Evolutionary conservation across 2,113 vertebrate species (phyloP), one percentile per base, ranked within the genome.

Genomic region (Odontophorus gujanensis): DNA sequence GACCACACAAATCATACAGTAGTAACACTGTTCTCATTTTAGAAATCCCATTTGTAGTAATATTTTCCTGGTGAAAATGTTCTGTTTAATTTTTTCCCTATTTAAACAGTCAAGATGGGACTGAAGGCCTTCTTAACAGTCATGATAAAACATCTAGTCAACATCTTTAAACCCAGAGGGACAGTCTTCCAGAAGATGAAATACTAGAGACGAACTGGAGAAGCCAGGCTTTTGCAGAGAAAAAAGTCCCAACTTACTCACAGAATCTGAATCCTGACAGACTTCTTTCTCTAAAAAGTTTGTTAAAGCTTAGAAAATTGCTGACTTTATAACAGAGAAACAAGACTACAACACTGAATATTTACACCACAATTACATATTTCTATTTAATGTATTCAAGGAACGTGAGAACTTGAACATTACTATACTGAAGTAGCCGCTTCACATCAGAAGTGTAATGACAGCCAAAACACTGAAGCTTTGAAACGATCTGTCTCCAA

Each of bases 401-500:
- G 28, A 87, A 81, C 13, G 17, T 0, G 22, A 81, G 67, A 85
- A 69, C 48, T 76, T 45, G 30, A 95, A 69, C 63, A 34, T 20
- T 5, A 36, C 58, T 55, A 30, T 16, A 66, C 87, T 89, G 93
- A 92, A 55, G 45, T 77, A 91, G n/a, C 26, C 24, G 0, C 48
- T 66, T 62, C 63, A 5, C 34, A 89, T 69, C 34, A 40, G 3
- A 76, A 87, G 75, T 20, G 36, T 14, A 89, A 77, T 57, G 71
- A 89, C 71, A 85, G 63, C 63, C 73, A 48, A 42, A 80, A 61
- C 67, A 69, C 71, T 69, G 42, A 36, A 17, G 45, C 59, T 73
- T 55, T 85, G 81, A 91, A 94, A 77, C 9, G 59, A 89, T 74
- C 82, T 67, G 82, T 67, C 83, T 55, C 63, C 51, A 79, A 13